Conservation (phyloP, 2,888 invertebrate species). For the Orchesellides sinensis region DNA sequence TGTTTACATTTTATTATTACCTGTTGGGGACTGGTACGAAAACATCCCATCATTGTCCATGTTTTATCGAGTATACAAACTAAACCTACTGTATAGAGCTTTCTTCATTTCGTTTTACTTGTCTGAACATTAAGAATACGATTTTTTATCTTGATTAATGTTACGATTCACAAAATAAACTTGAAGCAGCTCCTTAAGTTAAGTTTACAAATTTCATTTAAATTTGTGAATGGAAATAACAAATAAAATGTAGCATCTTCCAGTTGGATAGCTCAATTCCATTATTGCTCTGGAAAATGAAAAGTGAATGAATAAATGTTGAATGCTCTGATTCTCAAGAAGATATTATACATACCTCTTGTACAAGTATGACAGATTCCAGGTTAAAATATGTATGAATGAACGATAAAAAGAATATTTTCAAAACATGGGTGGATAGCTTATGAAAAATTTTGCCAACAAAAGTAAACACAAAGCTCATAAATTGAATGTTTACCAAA, state of each 20-base stretch:
- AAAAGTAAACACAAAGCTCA: background rate
- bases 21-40: constrained; percentile 33
- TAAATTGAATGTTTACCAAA: background rate
- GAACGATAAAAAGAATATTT: constrained; percentile 1
- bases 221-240: background rate
- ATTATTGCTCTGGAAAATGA: background rate
- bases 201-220: background rate
- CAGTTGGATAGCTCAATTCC: constrained; percentile 51
- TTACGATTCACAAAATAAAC: background rate
- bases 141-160: constrained; percentile 23
- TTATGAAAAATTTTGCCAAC: background rate
- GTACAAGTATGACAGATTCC: too few relatives aligned
- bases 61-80: constrained; percentile 31
- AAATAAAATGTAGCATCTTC: constrained; percentile 33
- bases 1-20: constrained; percentile 70
- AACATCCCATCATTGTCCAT: constrained; percentile 21
- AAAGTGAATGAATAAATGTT: too few relatives aligned
- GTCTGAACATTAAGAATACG: background rate
- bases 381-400: too few relatives aligned
- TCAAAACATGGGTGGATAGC: constrained; percentile 6
- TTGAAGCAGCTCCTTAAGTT: background rate
- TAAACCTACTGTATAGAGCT: background rate
- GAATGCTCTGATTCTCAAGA: too few relatives aligned
- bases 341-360: too few relatives aligned
- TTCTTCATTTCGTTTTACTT: background rate